Base-by-base conservation (phyloP, 2,113 vertebrate species). In the Colius striatus region DNA sequence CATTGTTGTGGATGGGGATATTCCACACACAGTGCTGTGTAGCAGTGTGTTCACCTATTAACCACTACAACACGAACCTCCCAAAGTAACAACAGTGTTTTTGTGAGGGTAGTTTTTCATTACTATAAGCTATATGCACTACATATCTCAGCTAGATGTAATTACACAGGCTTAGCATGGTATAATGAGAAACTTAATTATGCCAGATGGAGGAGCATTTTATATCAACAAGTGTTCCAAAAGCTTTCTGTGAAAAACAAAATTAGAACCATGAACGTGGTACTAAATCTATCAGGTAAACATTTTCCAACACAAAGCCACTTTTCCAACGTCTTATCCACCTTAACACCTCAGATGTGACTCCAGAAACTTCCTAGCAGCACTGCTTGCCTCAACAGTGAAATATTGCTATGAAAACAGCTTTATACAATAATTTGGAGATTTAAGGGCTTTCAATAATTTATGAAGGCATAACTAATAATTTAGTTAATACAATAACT, bases 161-260 rank as follows among this genome's bases (percentile, higher is more conserved):
- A 81, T 72, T 95, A 71, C 66, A 68, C 11, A 71, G 65, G 29
- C 6, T 61, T 86, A 91, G n/a, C 29, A 48, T 13, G 7, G 32
- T 67, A 53, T 78, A 94, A 93, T 90, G 84, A 81, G 75, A 87
- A 86, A 26, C 5, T 85, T 91, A 88, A 74, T 91, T 71, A 60
- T 90, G 32, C 45, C 79, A 89, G 83, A 58, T 81, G 61, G 76
- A 77, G 65, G 73, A 89, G 87, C 71, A 92, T 65, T 84, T 91
- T 82, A 47, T 57, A 90, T 72, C 84, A 91, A 82, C 57, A 87
- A 27, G n/a, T 70, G 93, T 84, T 58, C 47, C 62, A 55, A 76
- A 58, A 87, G 12, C 78, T 81, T 87, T 81, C 15, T 43, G 50
- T 80, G 85, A 92, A 84, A 91, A 91, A 85, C 32, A 88, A 70